A percentile compares a stretch with the other conserved stretches of the same genome.
phyloP scores from a whole-genome alignment of 2,113 vertebrate species.

The Microtus ochrogaster region DNA sequence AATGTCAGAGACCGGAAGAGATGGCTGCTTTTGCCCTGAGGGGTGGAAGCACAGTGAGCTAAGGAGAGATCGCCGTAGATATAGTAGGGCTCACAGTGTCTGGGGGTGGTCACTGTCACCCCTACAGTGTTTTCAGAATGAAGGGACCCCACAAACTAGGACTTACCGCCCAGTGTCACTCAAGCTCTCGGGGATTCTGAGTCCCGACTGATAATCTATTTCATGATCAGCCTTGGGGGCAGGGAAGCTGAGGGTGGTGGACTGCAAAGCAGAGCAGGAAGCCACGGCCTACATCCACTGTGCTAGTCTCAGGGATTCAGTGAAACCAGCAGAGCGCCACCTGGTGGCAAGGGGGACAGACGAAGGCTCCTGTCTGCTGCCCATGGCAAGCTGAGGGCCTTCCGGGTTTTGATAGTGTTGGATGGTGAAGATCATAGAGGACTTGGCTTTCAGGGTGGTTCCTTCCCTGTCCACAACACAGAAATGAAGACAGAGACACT shows the following conservation, averaged over 20 bases:
- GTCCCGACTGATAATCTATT: background rate
- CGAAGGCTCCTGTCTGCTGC: accelerated
- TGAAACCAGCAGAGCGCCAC: background rate
- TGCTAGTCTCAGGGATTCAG: background rate
- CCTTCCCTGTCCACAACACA: background rate
- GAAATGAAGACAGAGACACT: background rate
- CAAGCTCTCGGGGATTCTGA: background rate
- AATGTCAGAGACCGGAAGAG: background rate
- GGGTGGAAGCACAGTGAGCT: background rate
- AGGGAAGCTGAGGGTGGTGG: background rate
- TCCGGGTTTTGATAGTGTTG: background rate
- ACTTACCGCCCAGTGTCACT: background rate
- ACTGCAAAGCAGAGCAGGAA: background rate
- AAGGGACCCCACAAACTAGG: background rate
- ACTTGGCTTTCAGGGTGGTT: background rate
- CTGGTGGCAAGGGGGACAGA: background rate
- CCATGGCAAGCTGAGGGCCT: background rate
- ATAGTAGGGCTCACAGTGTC: background rate
- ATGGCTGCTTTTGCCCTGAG: background rate
- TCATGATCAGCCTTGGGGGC: background rate
- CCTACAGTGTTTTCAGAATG: background rate
- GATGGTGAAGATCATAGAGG: background rate
- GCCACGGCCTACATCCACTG: no score
- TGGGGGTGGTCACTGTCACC: background rate
- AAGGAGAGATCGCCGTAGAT: background rate